Evolutionary conservation across 2,797 vertebrate species (phyloP).

Genomic region (Vultur gryphus): DNA sequence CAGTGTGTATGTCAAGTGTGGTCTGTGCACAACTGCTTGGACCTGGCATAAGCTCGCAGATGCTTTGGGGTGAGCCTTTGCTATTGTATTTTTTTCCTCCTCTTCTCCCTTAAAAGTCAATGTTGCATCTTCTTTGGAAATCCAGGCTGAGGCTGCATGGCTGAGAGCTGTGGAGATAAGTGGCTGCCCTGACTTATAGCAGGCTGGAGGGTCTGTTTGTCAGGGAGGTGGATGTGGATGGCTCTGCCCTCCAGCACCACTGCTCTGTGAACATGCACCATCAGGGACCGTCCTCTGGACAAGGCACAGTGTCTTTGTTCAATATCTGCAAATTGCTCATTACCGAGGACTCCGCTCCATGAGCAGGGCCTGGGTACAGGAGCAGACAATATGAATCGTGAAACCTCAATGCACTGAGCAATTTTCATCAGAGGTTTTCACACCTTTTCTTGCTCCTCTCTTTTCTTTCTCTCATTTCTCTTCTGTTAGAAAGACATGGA

Average conservation of each 20-base stretch:
- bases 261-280: fast-evolving
- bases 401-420: not conserved
- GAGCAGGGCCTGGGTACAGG: not conserved
- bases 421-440: conserved; percentile 12
- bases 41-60: not conserved
- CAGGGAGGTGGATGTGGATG: not conserved
- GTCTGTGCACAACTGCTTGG: not conserved
- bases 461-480: not conserved
- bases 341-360: fast-evolving
- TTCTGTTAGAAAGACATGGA: not conserved
- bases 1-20: too few species aligned
- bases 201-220: not conserved
- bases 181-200: not conserved
- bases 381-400: not conserved
- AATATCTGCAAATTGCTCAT: not conserved
- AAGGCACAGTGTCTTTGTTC: not conserved
- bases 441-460: not conserved
- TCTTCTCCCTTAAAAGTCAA: not conserved
- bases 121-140: not conserved
- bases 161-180: not conserved
- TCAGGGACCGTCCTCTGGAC: not conserved
- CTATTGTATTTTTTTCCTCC: not conserved
- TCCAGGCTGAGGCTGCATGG: fast-evolving
- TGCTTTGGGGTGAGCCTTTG: not conserved
- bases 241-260: not conserved